Base-by-base conservation (phyloP, 2,113 vertebrate species). In the Gila orcuttii region DNA sequence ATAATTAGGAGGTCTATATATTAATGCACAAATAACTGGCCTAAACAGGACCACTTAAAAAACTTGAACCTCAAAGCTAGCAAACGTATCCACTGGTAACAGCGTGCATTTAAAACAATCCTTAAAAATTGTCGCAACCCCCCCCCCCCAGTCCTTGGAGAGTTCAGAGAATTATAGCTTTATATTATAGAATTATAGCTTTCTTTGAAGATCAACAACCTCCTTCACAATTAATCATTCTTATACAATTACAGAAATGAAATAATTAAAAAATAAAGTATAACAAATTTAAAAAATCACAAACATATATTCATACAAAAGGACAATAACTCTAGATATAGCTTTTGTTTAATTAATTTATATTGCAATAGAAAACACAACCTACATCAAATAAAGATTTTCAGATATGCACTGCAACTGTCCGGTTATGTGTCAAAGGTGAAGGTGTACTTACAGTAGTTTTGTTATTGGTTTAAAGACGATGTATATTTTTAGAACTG, bases 381-480 rank as follows among this genome's bases (percentile, higher is more conserved):
- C 31, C 17, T 55, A 6, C 52, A 55, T 52, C 50, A 52, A 52
- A 52, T 5, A 6, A 19, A 6, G 52, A 4, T 2, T 71, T 2
- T 39, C 33, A 39, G 68, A 39, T 3, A 25, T 15, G 23, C 21
- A 42, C 4, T 6, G 9, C 39, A 47, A 25, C 71, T 74, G 71
- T 47, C 39, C 12, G 23, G 12, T 5, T n/a, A 23, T n/a, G 69
- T 74, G 79, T 75, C 57, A 74, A 76, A 81, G 60, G 33, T 66
- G n/a, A 68, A 17, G 47, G 15, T 17, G 8, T 8, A n/a, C 21
- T n/a, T 45, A 25, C 25, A 74, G 39, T 25, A 28, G 60, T 19
- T 2, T 85, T 28, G 28, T 69, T 69, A 31, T 69, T 78, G 84
- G 47, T 83, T 79, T 50, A 23, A 68, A n/a, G 50, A 25, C 31